Evolutionary conservation across 1,140 invertebrate species (phyloP), one percentile per base, ranked within the genome.

Genomic region (Drosophila azteca): DNA sequence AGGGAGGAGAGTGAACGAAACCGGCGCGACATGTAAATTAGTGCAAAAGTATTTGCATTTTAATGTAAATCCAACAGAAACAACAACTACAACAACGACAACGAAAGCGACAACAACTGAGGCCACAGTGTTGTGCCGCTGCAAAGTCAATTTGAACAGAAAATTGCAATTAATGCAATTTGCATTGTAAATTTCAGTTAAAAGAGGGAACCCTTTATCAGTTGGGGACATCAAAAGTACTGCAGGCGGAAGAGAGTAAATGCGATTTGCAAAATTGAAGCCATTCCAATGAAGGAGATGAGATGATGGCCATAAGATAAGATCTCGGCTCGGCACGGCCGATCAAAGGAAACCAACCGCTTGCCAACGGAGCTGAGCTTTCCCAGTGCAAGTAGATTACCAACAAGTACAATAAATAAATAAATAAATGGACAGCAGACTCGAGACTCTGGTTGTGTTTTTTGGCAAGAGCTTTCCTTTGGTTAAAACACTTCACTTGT

Each of bases 1-100:
- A n/a, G 6, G 68, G 50, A 50, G 22, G 45, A 35, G 51, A 29
- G 7, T 29, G 22, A 45, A 31, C 31, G 73, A 73, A 65, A 62
- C 49, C 63, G 77, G 49, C 66, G 80, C 77, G 81, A 85, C 82
- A 85, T 87, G 74, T 87, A 87, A 87, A 87, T 87, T 78, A 75
- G 66, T 82, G 66, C 70, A 85, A 82, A 54, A 74, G 73, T 66
- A 79, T 84, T 78, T 83, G 66, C 76, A 83, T 83, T 83, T 83
- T 76, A 84, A 84, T 83, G 71, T 31, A 87, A 78, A 64, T 41
- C 26, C 63, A 66, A 67, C 51, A 55, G 17, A 39, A 55, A 29
- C 57, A 66, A 61, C 41, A 44, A 64, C 41, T 53, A 69, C 61
- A 26, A 69, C 26, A 24, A 1, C 31, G n/a, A 53, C 13, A 35